Evolutionary conservation across 2,113 vertebrate species (phyloP).

Genomic region (Passer domesticus): DNA sequence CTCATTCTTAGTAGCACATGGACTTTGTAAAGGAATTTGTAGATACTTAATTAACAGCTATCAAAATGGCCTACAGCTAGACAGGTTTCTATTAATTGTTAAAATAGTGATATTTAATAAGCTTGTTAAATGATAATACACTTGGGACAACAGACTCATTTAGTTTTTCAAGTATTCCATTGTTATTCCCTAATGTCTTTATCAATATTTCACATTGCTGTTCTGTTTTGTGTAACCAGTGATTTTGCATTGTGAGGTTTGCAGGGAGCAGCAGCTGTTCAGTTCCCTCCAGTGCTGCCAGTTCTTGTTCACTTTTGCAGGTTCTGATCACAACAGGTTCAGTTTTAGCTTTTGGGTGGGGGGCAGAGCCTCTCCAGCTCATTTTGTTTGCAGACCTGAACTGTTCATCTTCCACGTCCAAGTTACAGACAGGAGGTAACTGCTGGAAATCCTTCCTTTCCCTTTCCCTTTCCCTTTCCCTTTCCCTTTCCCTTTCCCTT

Average conservation of each 20-base stretch:
- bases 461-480: background rate
- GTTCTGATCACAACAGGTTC: background rate
- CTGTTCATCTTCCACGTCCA: background rate
- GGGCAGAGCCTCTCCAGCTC: background rate
- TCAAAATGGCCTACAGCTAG: slow-evolving; percentile 69
- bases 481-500: background rate
- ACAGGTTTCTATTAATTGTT: slow-evolving; percentile 74
- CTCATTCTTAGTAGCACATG: slow-evolving; percentile 70
- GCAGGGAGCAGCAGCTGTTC: background rate
- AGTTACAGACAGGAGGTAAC: background rate
- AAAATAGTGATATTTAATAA: slow-evolving; percentile 70
- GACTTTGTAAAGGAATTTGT: slow-evolving; percentile 70
- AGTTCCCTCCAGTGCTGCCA: background rate
- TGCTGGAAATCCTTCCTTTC: background rate
- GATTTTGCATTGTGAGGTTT: background rate
- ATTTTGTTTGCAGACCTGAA: background rate
- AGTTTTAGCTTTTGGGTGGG: background rate
- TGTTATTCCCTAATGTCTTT: slow-evolving; percentile 36
- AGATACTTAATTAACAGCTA: slow-evolving; percentile 73
- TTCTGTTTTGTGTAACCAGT: background rate
- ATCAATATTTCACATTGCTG: slow-evolving; percentile 43
- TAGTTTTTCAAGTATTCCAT: slow-evolving; percentile 8
- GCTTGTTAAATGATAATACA: slow-evolving; percentile 64
- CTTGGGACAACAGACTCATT: slow-evolving; percentile 56
- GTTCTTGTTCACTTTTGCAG: background rate